phyloP scores from a whole-genome alignment of 2,797 vertebrate species.

The Micrastur ruficollis region DNA sequence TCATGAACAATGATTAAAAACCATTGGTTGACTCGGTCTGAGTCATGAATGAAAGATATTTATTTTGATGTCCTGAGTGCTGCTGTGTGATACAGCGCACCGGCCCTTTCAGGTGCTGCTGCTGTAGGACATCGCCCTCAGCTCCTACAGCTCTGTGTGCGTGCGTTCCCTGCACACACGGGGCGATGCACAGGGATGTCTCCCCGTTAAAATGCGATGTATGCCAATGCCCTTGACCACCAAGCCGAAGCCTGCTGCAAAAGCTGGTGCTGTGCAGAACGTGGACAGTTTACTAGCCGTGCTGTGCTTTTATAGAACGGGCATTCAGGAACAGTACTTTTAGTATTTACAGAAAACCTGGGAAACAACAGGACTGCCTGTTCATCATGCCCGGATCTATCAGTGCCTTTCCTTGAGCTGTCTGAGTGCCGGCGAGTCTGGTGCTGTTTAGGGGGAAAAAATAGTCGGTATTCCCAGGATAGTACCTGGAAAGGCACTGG shows the following conservation, averaged over 20 bases:
- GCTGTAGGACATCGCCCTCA: fast-evolving
- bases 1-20: background rate
- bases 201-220: background rate
- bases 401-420: background rate
- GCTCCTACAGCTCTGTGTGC: background rate
- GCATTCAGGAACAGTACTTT: background rate
- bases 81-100: background rate
- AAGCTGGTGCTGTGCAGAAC: background rate
- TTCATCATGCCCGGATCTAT: fast-evolving
- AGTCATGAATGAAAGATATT: background rate
- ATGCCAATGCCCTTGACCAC: fast-evolving
- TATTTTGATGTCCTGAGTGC: background rate
- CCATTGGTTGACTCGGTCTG: background rate
- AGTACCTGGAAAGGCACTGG: background rate
- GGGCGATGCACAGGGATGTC: background rate
- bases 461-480: background rate
- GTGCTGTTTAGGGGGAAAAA: background rate
- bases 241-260: background rate
- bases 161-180: fast-evolving
- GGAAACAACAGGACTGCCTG: background rate
- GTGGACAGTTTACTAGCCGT: fast-evolving
- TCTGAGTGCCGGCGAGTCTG: background rate
- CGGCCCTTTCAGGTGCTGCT: background rate
- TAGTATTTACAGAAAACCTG: background rate
- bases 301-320: background rate